phyloP scores from a whole-genome alignment of 1,140 invertebrate genomes.

The Papilio polytes region DNA sequence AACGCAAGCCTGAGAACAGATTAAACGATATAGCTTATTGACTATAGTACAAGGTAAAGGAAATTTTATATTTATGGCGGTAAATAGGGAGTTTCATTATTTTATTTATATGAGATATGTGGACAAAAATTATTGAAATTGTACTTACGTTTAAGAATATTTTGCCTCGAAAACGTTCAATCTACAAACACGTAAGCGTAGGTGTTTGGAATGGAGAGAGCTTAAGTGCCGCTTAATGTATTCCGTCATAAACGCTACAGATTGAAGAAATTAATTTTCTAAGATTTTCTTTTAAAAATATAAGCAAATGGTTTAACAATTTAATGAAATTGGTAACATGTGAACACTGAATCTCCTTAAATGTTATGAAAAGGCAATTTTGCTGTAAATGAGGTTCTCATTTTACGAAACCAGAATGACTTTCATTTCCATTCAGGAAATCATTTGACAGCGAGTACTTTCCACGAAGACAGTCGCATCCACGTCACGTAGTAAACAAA shows the following conservation, averaged over 20 bases:
- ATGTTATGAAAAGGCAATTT: slow-evolving; percentile 14
- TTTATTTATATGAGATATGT: not conserved
- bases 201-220: not conserved
- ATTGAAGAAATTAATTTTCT: not conserved
- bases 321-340: not conserved
- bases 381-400: not conserved
- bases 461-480: not conserved
- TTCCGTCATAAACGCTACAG: not conserved
- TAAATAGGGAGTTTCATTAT: too few relatives aligned
- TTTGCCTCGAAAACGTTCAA: not conserved
- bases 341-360: slow-evolving; percentile 12
- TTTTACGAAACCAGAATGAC: slow-evolving; percentile 44
- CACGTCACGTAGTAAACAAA: not conserved
- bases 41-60: not conserved
- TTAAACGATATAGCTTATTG: not conserved
- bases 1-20: not conserved
- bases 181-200: not conserved
- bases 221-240: not conserved
- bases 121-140: not conserved
- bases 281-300: not conserved
- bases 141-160: not conserved
- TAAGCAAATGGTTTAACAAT: not conserved
- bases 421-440: slow-evolving; percentile 58
- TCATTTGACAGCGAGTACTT: slow-evolving; percentile 41
- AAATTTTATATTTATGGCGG: not conserved